A percentile compares a stretch with the other conserved stretches of the same genome.
These are phyloP conservation scores for Tangara arthus DNA, from an alignment of 2,797 vertebrate species.

Conservation along the genomic window DNA sequence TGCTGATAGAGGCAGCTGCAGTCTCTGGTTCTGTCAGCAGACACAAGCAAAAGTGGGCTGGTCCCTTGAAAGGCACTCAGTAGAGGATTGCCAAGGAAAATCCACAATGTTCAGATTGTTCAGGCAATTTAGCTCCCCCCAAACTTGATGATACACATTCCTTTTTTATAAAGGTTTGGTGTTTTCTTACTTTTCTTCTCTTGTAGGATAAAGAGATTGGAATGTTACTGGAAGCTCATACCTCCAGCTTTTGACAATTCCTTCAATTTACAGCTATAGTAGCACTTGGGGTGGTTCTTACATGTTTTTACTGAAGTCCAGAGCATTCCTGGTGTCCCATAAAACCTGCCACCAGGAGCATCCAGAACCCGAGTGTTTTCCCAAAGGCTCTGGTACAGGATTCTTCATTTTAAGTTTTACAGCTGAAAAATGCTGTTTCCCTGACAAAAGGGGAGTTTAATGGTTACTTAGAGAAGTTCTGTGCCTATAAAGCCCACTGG, in stretches of 20 bases:
- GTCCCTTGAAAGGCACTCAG: background rate
- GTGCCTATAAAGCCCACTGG: background rate
- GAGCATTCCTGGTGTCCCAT: background rate
- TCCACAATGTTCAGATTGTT: background rate
- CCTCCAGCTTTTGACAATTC: background rate
- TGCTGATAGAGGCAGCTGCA: background rate
- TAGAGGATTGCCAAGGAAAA: background rate
- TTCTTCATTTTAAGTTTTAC: background rate
- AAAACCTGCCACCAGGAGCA: background rate
- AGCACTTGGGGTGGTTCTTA: background rate
- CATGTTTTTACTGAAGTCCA: background rate
- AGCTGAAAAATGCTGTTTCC: background rate
- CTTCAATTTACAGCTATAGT: fast-evolving
- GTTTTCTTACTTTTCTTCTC: background rate
- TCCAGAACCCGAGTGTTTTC: fast-evolving
- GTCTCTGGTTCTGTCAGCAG: background rate
- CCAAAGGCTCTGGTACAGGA: background rate
- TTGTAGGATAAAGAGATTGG: background rate
- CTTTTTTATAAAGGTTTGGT: background rate
- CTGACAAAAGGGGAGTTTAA: background rate
- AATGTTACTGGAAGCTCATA: fast-evolving
- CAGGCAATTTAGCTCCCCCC: background rate
- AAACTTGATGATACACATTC: background rate
- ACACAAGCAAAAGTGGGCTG: background rate
- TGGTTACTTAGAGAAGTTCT: background rate